Evolutionary conservation across 1,140 invertebrate species (phyloP), one percentile per base, ranked within the genome.

Genomic region (Bursaphelenchus mucronatus): DNA sequence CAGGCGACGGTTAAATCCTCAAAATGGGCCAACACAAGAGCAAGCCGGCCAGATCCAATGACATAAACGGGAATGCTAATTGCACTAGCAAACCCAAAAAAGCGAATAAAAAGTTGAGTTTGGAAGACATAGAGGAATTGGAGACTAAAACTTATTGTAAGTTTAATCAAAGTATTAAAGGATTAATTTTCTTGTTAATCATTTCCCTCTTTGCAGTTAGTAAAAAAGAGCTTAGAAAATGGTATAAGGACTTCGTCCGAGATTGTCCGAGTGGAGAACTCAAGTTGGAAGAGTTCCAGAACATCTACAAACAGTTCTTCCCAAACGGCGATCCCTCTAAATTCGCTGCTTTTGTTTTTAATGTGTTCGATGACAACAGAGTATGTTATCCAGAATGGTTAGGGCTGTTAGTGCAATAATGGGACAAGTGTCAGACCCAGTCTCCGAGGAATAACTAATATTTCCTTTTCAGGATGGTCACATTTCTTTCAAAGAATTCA

Each of bases 281-380:
- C 59, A 84, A 82, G 17, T 70, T 83, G 69, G 82, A 84, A 62
- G 83, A 83, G 73, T 79, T 75, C 41, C 55, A 66, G 55, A 64
- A 61, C 15, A 63, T 64, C 49, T 85, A 85, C 67, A 82, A 83
- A 50, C 84, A 86, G 67, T 85, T 86, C 68, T 86, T 85, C 67
- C 85, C 85, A 13, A 80, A 83, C 68, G 85, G 85, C n/a, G 83
- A 86, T 71, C 84, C 84, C 1, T 83, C 82, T 39, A 85, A 84
- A 64, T 85, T 85, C 76, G 83, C 85, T 15, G 74, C 79, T 19
- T 86, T 84, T 73, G 84, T 85, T 0, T 85, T 85, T 70, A 85
- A 85, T 71, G 84, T 85, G 5, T 85, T 85, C 71, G 84, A 85
- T 74, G 78, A 82, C 41, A 83, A 85, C 61, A 83, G 84, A 75